Base-by-base conservation (phyloP, 2,797 vertebrate species). In the Lagothrix lagotricha region DNA sequence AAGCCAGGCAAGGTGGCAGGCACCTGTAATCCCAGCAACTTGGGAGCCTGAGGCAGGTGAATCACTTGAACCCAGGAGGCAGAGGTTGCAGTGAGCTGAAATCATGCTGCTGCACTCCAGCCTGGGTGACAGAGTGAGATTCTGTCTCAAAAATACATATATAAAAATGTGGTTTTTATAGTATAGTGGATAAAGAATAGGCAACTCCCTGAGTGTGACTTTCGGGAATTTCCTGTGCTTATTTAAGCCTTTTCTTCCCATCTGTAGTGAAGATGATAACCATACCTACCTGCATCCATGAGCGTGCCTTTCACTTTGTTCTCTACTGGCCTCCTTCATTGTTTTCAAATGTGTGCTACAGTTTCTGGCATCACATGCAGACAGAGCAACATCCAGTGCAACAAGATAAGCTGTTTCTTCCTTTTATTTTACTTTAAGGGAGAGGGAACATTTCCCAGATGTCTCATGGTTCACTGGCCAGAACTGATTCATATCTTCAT, bases 231-330 rank as follows among this genome's bases (percentile, higher is more conserved):
- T 84, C 17, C 50, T 61, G 1, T 30, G 15, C 46, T 15, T 87
- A 26, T 64, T 41, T 73, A 76, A 64, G 4, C 22, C 17, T 90
- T 30, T 48, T 57, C 85, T 57, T 61, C 67, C 36, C 7, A 41
- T 24, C 24, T 26, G 4, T 28, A 73, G 22, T 72, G 67, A 57
- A 80, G 30, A 52, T 7, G 9, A 28, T 44, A 30, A 41, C 14
- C 5, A 1, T 2, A 2, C 19, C 20, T 36, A 1, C 44, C 1
- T 17, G 12, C 17, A 2, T 52, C 26, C 5, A 2, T 2, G 26
- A 77, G 48, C 7, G 1, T 17, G 15, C 19, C 8, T 70, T 44
- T 61, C 52, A 20, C 26, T 33, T 64, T 44, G 24, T 80, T 79
- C 30, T 86, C 39, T 39, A 6, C 19, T 50, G 54, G 72, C 39